Percentiles rank a stretch among this genome's conserved stretches.
phyloP scores from a whole-genome alignment of 1,140 invertebrate species.

The Papilio dardanus region DNA sequence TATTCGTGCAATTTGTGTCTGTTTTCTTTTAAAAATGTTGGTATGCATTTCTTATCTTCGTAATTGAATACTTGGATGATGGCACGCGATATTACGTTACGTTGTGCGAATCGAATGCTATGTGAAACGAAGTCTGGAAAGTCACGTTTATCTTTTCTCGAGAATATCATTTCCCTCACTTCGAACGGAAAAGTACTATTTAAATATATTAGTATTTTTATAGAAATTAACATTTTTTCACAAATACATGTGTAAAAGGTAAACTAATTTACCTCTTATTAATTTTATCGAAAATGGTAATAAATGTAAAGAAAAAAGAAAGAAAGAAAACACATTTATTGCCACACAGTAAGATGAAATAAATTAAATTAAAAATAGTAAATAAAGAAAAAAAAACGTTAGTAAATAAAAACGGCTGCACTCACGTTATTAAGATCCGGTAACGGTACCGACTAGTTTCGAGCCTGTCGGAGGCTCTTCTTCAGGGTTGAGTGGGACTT shows the following conservation, averaged over 20 bases:
- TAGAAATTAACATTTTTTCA: neutral
- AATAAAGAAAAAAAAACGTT: too few species aligned
- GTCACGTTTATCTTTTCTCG: constrained; percentile 13
- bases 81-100: neutral
- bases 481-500: too few species aligned
- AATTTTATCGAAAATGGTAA: neutral
- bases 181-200: neutral
- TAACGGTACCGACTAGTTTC: too few species aligned
- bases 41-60: neutral
- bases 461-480: too few species aligned
- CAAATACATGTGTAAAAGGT: neutral
- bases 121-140: neutral
- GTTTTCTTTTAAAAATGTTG: neutral
- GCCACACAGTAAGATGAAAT: too few species aligned
- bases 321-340: too few species aligned
- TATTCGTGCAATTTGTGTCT: neutral
- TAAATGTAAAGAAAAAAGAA: too few species aligned
- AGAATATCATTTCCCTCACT: neutral
- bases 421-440: too few species aligned
- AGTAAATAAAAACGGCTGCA: too few species aligned
- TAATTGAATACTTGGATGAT: constrained; percentile 1
- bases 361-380: too few species aligned
- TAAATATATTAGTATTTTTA: too few species aligned
- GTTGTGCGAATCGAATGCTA: neutral
- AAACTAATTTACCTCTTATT: neutral